Percentiles rank a stretch among this genome's conserved stretches.
Evolutionary conservation across 2,797 vertebrate species (phyloP).

Genomic region (Carapus acus): DNA sequence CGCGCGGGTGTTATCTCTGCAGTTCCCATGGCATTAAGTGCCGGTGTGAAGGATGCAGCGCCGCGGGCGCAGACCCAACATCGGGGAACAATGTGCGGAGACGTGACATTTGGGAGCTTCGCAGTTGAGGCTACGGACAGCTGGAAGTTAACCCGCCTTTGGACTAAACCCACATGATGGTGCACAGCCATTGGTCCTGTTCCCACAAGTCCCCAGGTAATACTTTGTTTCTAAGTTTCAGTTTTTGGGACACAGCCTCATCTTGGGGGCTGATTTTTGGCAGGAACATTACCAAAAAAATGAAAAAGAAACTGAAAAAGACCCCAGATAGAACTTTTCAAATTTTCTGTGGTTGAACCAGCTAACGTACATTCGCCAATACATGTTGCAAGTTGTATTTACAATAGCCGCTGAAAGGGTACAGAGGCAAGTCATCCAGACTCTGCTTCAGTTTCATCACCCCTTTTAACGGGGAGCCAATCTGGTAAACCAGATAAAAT

Average conservation of each 20-base stretch:
- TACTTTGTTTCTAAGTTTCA: not conserved
- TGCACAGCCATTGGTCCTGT: slow-evolving; percentile 10
- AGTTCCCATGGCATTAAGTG: slow-evolving; percentile 51
- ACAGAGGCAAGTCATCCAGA: not conserved
- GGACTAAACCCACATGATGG: not conserved
- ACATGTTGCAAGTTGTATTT: too few species aligned
- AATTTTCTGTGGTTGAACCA: too few species aligned
- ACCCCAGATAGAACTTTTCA: too few species aligned
- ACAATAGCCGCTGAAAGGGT: not conserved
- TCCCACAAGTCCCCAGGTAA: not conserved
- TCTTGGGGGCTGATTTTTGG: too few species aligned
- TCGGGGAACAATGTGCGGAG: slow-evolving; percentile 35
- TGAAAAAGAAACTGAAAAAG: too few species aligned
- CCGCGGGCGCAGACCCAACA: slow-evolving; percentile 25
- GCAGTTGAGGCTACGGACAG: not conserved
- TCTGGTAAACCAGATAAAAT: not conserved
- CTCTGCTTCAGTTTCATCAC: not conserved
- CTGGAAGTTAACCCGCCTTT: not conserved
- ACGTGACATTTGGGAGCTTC: slow-evolving; percentile 10
- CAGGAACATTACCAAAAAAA: too few species aligned
- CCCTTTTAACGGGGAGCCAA: not conserved
- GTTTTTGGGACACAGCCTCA: too few species aligned
- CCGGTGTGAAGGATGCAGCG: slow-evolving; percentile 41
- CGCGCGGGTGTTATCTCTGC: slow-evolving; percentile 59
- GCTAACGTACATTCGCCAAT: too few species aligned